Evolutionary conservation across 2,113 vertebrate genomes (phyloP).

Genomic region (Scalopus aquaticus): DNA sequence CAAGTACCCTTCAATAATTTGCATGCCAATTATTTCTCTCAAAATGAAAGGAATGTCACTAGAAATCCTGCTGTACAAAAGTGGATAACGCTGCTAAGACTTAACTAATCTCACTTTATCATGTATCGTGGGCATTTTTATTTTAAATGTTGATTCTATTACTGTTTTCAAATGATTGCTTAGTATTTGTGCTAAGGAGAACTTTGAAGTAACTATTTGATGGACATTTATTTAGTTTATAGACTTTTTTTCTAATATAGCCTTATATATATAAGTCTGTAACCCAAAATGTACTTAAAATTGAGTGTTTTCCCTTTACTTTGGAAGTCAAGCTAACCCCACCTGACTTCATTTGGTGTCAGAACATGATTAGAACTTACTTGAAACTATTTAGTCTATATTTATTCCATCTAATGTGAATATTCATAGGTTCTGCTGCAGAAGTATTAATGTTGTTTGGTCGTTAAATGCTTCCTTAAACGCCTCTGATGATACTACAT

Average conservation of each 20-base stretch:
- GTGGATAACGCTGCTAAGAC: background rate
- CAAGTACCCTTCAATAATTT: background rate
- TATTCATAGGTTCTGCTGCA: background rate
- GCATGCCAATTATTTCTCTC: background rate
- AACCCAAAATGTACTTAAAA: background rate
- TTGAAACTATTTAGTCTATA: background rate
- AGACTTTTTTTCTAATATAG: background rate
- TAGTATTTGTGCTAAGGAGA: background rate
- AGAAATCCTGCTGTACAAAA: background rate
- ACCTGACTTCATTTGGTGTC: background rate
- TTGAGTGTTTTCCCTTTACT: background rate
- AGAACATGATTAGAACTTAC: background rate
- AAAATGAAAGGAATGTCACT: background rate
- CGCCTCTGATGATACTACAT: background rate
- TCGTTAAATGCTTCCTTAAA: background rate
- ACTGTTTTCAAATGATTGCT: constrained; percentile 1
- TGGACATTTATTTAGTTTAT: background rate
- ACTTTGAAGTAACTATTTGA: background rate
- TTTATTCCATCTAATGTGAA: background rate
- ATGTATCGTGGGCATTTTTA: background rate
- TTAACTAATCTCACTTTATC: background rate
- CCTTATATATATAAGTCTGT: background rate
- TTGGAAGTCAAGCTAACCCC: background rate
- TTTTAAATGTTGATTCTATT: background rate
- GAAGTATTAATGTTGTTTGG: background rate